Base-by-base conservation (phyloP, 2,797 vertebrate species). In the Pseudochaenichthys georgianus region DNA sequence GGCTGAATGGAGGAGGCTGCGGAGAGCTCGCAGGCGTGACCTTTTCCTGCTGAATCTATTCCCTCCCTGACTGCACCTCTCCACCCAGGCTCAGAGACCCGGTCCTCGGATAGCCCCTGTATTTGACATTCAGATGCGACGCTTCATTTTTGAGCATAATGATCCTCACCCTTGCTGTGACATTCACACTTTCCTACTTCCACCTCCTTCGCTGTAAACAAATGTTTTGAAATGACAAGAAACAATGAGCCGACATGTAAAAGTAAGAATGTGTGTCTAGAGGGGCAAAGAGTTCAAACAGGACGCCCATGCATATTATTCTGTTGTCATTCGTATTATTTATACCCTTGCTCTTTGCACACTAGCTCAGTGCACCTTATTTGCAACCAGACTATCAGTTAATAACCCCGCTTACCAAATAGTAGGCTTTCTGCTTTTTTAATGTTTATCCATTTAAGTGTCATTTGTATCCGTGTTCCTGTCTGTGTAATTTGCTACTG, bases 21-120 rank as follows among this genome's bases (percentile, higher is more conserved):
- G 76, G 87, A 89, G 90, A 88, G 87, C 91, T 87, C 82, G 83
- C 87, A 82, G 89, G 87, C 87, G 92, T 93, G 92, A 91, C 88
- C 92, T 91, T 92, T 38, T 92, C 78, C 84, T 78, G 70, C 87
- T 82, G 85, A 91, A 89, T 90, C 75, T 81, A 90, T 89, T 84
- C 82, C 83, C 86, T 89, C 82, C 70, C 80, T 64, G 89, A 73
- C 86, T 77, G 80, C 83, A 85, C 85, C 86, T 75, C 82, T 85
- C 89, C 83, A 88, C 79, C 76, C 80, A 50, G 70, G 80, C 87
- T 83, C 79, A 76, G 78, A 84, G 77, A 88, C 68, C 83, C 65
- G 75, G 84, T 85, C 87, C 82, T 87, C 60, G 12, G 54, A 77
- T 76, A 69, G 69, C 48, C 71, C 70, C 64, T 2, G 62, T 62